Percentiles rank a stretch among this genome's conserved stretches.
These are phyloP conservation scores for Brachymystax lenok DNA, from an alignment of 2,797 vertebrate genomes.

Conservation along the genomic window DNA sequence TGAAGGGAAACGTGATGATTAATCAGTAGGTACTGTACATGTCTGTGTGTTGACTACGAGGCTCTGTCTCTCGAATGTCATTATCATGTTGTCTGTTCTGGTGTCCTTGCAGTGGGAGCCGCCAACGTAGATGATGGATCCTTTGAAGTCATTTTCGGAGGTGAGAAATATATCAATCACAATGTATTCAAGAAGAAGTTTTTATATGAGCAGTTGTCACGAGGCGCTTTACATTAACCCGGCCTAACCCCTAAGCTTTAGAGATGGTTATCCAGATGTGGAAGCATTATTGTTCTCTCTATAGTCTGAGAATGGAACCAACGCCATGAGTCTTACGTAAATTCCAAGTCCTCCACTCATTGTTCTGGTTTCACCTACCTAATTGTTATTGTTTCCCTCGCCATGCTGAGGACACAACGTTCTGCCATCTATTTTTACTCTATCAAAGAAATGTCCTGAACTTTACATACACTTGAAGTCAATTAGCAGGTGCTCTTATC, in stretches of 20 bases:
- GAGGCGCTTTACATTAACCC: not conserved
- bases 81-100: not conserved
- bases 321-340: not conserved
- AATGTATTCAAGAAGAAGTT: not conserved
- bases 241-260: not conserved
- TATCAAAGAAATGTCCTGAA: not conserved
- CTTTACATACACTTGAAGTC: not conserved
- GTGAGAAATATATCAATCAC: not conserved
- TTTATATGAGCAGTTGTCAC: not conserved
- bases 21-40: not conserved
- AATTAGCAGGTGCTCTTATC: too few relatives aligned
- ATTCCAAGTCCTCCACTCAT: not conserved
- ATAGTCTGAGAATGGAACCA: not conserved
- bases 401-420: not conserved
- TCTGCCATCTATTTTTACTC: not conserved
- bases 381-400: not conserved
- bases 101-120: not conserved
- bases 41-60: not conserved
- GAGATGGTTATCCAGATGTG: not conserved
- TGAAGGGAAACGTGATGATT: not conserved
- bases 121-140: not conserved
- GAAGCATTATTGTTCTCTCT: not conserved
- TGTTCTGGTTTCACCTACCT: constrained; percentile 8
- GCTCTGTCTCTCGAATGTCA: not conserved
- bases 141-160: constrained; percentile 1